Conservation (phyloP, 2,888 invertebrate genomes). For the Erebia aethiops region DNA sequence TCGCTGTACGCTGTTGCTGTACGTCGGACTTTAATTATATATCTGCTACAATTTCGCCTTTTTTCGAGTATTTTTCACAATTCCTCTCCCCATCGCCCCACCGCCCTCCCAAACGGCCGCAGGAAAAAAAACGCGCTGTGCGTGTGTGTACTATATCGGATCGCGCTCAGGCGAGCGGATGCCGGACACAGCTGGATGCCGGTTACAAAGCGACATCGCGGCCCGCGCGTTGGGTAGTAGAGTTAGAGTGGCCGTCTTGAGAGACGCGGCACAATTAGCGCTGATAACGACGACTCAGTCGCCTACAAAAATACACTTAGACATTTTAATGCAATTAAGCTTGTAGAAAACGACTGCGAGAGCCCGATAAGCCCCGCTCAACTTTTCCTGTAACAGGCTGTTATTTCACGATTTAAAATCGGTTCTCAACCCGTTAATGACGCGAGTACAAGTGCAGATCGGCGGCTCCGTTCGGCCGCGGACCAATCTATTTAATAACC, state of each 20-base stretch:
- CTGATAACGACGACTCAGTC: conserved; percentile 40
- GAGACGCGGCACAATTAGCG: conserved; percentile 42
- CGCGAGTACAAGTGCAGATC: conserved; percentile 83
- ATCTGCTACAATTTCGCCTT: conserved; percentile 83
- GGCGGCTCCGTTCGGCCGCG: conserved; percentile 83
- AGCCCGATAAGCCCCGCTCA: conserved; percentile 77
- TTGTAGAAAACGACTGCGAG: conserved; percentile 68
- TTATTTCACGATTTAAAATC: conserved; percentile 83
- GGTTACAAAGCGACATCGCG: conserved; percentile 41
- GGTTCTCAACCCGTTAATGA: conserved; percentile 83
- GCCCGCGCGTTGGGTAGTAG: conserved; percentile 30
- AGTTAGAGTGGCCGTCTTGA: conserved; percentile 33
- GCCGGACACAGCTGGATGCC: conserved; percentile 30
- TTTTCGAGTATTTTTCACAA: conserved; percentile 84
- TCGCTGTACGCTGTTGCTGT: conserved; percentile 74
- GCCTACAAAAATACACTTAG: conserved; percentile 48
- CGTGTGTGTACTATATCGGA: conserved; percentile 58
- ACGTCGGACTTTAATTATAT: conserved; percentile 82
- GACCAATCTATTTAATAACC: conserved; percentile 85
- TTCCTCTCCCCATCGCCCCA: conserved; percentile 70
- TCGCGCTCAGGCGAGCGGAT: conserved; percentile 42
- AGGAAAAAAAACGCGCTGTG: conserved; percentile 62
- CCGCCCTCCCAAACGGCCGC: conserved; percentile 61
- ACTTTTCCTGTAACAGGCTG: conserved; percentile 82
- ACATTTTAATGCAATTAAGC: conserved; percentile 76